Evolutionary conservation across 35 echinoderm and acorn worm species (phyloP), one percentile per base, ranked within the genome.

Genomic region (Eucidaris tribuloides): DNA sequence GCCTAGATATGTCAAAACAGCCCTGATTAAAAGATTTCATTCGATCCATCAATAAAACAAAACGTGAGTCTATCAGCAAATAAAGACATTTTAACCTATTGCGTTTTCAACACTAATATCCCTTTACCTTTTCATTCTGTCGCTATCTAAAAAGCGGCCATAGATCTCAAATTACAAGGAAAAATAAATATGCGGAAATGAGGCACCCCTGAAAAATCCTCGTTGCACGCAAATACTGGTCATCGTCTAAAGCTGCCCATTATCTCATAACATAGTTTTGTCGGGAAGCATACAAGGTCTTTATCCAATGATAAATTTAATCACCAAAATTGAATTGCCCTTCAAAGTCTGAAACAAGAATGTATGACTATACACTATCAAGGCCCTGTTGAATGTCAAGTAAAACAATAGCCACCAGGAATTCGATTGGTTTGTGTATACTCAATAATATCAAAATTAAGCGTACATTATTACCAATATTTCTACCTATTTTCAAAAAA

Each of bases 321-420:
- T 62, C 58, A 62, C 68, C 68, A 54, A 80, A 80, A 52, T 80
- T 80, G 34, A 80, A 58, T 22, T 80, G 44, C 39, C n/a, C n/a
- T 80, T 80, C 18, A 80, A 52, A 42, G 41, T 43, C 19, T 68
- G 62, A 7, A 76, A 42, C 2, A 76, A 70, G 35, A 84, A 54
- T 15, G 70, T 43, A 64, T 70, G 41, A 70, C 63, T 35, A 71
- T n/a, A 34, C n/a, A 31, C n/a, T 68, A 46, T 70, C 62, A 65
- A 71, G 72, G 2, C 62, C 42, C 31, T 84, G 70, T 35, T 84
- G 62, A 27, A 84, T 68, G 50, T 84, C 82, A 18, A 71, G 13
- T n/a, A 70, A 33, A n/a, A 68, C 30, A 7, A 71, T 28, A 44
- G 63, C 40, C n/a, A 9, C 63, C 60, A 23, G 82, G 79, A 20